phyloP scores from a whole-genome alignment of 2,113 vertebrate species.

The Catharus fuscescens region DNA sequence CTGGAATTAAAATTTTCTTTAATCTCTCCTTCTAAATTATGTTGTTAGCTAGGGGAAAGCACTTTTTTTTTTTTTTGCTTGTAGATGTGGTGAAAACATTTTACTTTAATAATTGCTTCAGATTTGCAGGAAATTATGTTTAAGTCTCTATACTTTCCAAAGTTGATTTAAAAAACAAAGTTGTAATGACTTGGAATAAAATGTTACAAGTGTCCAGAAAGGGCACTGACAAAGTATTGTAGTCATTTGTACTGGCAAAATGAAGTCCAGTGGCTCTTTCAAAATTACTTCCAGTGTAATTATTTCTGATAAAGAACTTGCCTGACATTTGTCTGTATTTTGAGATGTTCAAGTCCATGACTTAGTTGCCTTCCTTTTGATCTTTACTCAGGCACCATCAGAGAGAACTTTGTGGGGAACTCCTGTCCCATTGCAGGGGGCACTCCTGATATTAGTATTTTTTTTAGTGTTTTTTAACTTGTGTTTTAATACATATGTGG shows the following conservation, averaged over 20 bases:
- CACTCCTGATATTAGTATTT: background rate
- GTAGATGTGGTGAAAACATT: background rate
- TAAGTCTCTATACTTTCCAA: background rate
- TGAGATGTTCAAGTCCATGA: background rate
- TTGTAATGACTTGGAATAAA: background rate
- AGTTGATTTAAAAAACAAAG: background rate
- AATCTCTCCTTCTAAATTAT: background rate
- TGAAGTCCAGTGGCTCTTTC: background rate
- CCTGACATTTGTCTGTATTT: background rate
- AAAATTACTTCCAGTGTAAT: background rate
- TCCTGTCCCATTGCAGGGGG: accelerated
- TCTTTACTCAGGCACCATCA: background rate
- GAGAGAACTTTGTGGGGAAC: background rate
- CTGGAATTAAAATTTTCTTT: background rate
- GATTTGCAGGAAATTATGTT: background rate
- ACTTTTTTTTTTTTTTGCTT: background rate
- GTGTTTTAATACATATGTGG: background rate
- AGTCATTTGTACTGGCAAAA: background rate
- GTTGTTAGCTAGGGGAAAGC: background rate
- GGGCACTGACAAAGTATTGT: background rate
- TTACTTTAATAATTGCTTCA: background rate
- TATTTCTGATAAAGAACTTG: background rate
- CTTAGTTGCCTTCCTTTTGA: background rate
- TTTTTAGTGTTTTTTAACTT: background rate
- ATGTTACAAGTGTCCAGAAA: background rate